Evolutionary conservation across 2,888 invertebrate genomes (phyloP).

Genomic region (Ceriagrion tenellum): DNA sequence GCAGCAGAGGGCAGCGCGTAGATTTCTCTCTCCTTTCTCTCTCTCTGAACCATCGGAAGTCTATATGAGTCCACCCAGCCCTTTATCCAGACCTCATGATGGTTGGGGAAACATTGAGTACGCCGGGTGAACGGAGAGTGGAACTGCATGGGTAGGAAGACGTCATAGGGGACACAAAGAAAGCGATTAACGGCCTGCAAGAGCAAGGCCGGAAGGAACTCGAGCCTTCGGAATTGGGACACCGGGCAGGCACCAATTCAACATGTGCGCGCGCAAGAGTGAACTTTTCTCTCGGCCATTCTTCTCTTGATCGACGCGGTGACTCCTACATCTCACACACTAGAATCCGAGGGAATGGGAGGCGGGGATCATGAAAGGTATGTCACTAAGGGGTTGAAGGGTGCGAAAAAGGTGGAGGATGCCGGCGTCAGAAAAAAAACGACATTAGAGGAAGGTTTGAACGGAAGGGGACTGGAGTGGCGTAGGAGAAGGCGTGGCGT

Average conservation of each 20-base stretch:
- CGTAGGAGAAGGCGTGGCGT: neutral
- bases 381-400: neutral
- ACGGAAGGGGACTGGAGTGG: neutral
- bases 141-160: neutral
- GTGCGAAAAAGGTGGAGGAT: neutral
- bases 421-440: neutral
- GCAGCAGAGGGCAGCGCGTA: too few relatives aligned
- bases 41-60: too few relatives aligned
- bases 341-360: neutral
- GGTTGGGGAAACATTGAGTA: neutral
- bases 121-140: neutral
- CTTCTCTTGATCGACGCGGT: neutral
- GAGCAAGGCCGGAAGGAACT: neutral
- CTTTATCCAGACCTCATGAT: too few relatives aligned
- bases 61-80: too few relatives aligned
- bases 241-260: neutral
- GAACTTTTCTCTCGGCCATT: neutral
- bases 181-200: slow-evolving; percentile 51
- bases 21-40: too few relatives aligned
- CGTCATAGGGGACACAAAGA: slow-evolving; percentile 23
- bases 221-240: neutral
- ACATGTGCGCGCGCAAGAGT: neutral
- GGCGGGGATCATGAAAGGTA: neutral
- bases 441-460: neutral
- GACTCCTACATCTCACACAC: neutral